Percentiles rank a stretch among this genome's conserved stretches.
These are phyloP conservation scores for Oreotrochilus melanogaster DNA, from an alignment of 2,113 vertebrate genomes.

Conservation along the genomic window DNA sequence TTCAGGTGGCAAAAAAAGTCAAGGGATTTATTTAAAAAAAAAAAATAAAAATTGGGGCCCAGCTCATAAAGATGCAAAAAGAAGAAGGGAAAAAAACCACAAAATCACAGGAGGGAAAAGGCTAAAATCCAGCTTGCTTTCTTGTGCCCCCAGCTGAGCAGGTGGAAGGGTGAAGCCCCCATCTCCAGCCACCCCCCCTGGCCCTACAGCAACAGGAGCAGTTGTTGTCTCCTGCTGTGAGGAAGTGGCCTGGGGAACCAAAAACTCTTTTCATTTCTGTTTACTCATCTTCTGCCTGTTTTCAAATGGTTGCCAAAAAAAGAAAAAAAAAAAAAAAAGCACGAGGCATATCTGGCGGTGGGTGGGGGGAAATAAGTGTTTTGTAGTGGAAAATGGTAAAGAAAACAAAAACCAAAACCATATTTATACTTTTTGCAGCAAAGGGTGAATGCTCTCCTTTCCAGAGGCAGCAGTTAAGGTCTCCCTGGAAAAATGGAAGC, in stretches of 20 bases:
- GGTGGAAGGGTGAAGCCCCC: not conserved
- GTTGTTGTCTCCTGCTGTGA: not conserved
- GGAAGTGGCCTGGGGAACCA: constrained; percentile 13
- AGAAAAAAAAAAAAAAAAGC: not conserved
- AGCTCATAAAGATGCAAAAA: not conserved
- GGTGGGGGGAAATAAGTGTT: not conserved
- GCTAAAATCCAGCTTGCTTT: not conserved
- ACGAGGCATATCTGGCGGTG: not conserved
- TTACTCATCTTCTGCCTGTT: constrained; percentile 5
- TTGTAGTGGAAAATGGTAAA: not conserved
- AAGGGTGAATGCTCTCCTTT: not conserved
- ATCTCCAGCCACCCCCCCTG: rapidly evolving
- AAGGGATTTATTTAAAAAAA: not conserved
- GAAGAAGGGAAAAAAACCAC: not conserved
- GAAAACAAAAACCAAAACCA: not conserved
- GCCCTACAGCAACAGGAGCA: rapidly evolving
- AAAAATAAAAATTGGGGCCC: not conserved
- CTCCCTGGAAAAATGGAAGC: not conserved
- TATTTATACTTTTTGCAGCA: not conserved
- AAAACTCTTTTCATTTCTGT: constrained; percentile 6
- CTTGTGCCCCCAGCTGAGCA: not conserved
- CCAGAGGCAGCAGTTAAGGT: not conserved
- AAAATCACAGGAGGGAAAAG: not conserved
- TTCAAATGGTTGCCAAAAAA: not conserved
- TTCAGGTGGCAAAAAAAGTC: not conserved